Evolutionary conservation across 1,140 invertebrate species (phyloP), one percentile per base, ranked within the genome.

Genomic region (Tyrophagus putrescentiae): DNA sequence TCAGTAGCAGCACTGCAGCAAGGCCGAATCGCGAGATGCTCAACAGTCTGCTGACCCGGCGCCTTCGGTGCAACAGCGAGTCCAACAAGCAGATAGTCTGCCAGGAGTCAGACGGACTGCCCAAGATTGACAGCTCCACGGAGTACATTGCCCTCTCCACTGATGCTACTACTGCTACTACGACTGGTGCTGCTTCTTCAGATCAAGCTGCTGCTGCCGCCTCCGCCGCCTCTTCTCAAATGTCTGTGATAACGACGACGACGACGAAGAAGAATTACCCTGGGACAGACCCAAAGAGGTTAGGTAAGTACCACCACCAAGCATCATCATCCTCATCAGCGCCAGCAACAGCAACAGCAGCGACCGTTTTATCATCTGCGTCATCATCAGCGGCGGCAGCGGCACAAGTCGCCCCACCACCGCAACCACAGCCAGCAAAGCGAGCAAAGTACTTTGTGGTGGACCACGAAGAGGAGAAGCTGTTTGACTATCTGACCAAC

Each of bases 381-480:
- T 25, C 7, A 48, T 25, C 23, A 7, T 7, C 45, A 48, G 31
- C 21, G 7, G 23, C 21, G 31, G 11, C 25, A 23, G 39, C 25
- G 21, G 39, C 39, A 27, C n/a, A n/a, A n/a, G n/a, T n/a, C n/a
- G n/a, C n/a, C n/a, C n/a, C 11, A 1, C 45, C 3, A 54, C 25
- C 52, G n/a, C 21, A 13, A n/a, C 9, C 4, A 1, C 32, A 3
- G 18, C 7, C 7, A 18, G 6, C 7, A 27, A 11, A 29, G 39
- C 32, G 39, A 31, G 11, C 7, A 28, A 54, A 54, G 39, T 54
- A 54, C 39, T 54, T 54, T 32, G 13, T 3, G 9, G 25, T 54
- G 9, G 52, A 54, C 39, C 32, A 25, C 27, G 52, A 54, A 23
- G 52, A 54, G n/a, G 52, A 54, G 41, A 42, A 1, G 41, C 18